phyloP scores from a whole-genome alignment of 2,797 vertebrate genomes.

The Hapalemur alaotrensis region DNA sequence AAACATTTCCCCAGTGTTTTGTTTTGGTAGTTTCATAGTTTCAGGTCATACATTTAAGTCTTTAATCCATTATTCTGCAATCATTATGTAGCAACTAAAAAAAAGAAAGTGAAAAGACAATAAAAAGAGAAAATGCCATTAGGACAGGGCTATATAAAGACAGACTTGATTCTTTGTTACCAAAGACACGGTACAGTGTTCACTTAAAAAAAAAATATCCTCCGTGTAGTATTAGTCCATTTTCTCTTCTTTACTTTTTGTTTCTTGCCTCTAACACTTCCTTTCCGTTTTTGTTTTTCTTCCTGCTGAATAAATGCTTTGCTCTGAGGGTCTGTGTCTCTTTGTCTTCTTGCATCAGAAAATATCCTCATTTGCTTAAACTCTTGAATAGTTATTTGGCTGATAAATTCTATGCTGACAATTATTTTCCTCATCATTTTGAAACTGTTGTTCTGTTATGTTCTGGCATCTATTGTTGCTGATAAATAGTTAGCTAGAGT shows the following conservation, averaged over 20 bases:
- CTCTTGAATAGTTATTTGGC: background rate
- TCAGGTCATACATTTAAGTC: background rate
- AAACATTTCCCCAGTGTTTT: background rate
- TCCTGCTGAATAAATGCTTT: background rate
- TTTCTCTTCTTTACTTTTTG: background rate
- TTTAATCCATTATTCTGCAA: background rate
- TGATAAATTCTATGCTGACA: conserved; percentile 8
- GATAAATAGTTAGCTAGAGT: background rate
- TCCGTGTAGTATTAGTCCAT: background rate
- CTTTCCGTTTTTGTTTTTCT: background rate
- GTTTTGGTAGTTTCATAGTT: background rate
- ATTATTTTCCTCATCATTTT: background rate
- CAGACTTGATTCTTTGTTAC: too few species aligned
- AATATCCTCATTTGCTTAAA: background rate
- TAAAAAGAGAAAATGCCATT: background rate
- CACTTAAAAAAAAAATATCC: background rate
- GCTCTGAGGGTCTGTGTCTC: background rate
- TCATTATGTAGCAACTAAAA: background rate
- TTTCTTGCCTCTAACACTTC: background rate
- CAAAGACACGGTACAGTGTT: background rate
- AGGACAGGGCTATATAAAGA: background rate
- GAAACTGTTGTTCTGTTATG: background rate
- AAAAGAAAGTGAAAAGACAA: background rate
- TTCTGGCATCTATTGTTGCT: conserved; percentile 18
- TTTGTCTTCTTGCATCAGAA: conserved; percentile 15